Evolutionary conservation across 2,888 invertebrate genomes (phyloP).

Genomic region (Xestia ashworthii): DNA sequence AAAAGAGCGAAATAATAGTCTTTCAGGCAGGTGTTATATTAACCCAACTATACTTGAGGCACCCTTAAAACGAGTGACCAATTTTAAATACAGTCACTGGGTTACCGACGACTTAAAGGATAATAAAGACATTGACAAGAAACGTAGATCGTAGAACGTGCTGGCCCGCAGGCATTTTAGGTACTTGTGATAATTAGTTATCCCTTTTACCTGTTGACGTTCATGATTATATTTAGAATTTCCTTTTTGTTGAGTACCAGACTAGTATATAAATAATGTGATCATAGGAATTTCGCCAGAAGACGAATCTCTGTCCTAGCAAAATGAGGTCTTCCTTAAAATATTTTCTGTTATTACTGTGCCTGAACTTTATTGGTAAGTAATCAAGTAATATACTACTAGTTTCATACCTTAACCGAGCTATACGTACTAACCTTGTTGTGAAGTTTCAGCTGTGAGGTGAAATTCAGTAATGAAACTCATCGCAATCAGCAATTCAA

Average conservation of each 20-base stretch:
- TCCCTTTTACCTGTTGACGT: background rate
- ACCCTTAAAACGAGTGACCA: too few relatives aligned
- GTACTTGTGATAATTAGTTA: background rate
- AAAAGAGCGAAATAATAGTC: too few relatives aligned
- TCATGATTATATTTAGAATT: background rate
- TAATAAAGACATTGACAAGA: too few relatives aligned
- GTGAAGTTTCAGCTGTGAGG: background rate
- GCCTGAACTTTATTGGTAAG: constrained; percentile 8
- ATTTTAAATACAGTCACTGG: too few relatives aligned
- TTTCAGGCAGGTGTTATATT: too few relatives aligned
- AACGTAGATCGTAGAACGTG: too few relatives aligned
- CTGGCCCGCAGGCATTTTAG: too few relatives aligned
- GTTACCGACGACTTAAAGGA: too few relatives aligned
- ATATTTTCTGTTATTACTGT: constrained; percentile 7
- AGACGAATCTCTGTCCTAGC: background rate
- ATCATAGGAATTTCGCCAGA: background rate
- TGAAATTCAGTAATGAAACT: background rate
- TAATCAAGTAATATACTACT: background rate
- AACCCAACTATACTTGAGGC: too few relatives aligned
- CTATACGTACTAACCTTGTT: background rate
- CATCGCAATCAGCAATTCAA: background rate
- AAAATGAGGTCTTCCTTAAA: constrained; percentile 25
- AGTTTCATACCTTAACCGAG: background rate
- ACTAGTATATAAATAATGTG: constrained; percentile 1
- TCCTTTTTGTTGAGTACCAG: background rate